Evolutionary conservation across 2,797 vertebrate species (phyloP), one percentile per base, ranked within the genome.

Genomic region (Hypotaenidia okinawae): DNA sequence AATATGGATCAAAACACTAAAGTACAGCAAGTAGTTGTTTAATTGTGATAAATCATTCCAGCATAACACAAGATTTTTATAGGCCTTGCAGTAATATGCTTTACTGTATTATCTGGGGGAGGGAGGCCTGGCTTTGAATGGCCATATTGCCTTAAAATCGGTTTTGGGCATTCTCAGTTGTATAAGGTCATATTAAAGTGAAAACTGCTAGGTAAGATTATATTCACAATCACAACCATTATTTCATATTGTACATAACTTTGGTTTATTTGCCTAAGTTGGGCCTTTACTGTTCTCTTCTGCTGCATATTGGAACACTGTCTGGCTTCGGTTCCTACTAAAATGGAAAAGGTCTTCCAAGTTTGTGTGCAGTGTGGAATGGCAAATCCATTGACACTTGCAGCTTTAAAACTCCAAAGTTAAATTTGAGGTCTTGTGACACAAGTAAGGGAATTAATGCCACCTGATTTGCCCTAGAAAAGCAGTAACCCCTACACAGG

Each of bases 1-100:
- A 82, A 79, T 75, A 85, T 47, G 57, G 57, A 92, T 87, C 89
- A 95, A 87, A 93, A 41, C 64, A 83, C 14, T 70, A 49, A 87
- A 76, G 61, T 51, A 47, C 47, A 59, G 33, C 32, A 24, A 74
- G 22, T 51, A 80, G 81, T 67, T 68, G 82, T 67, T 84, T 82
- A 52, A 52, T 67, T 77, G 57, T 58, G 41, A 83, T 83, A 90
- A 87, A 95, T 83, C 70, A 79, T 64, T 75, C 66, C 30, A 77
- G 39, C 54, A 23, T 19, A 43, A 90, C 76, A 61, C 24, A 51
- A 63, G 77, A 37, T 43, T 35, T 70, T 45, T 73, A 64, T 45
- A 74, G 62, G 25, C 27, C 27, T 51, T 47, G 16, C 25, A 82
- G 79, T 76, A 84, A 88, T 82, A 55, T 49, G 14, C 39, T 95